A percentile compares a stretch with the other conserved stretches of the same genome.
phyloP scores from a whole-genome alignment of 92 coral and sea anemone species.

The Heteractis magnifica region DNA sequence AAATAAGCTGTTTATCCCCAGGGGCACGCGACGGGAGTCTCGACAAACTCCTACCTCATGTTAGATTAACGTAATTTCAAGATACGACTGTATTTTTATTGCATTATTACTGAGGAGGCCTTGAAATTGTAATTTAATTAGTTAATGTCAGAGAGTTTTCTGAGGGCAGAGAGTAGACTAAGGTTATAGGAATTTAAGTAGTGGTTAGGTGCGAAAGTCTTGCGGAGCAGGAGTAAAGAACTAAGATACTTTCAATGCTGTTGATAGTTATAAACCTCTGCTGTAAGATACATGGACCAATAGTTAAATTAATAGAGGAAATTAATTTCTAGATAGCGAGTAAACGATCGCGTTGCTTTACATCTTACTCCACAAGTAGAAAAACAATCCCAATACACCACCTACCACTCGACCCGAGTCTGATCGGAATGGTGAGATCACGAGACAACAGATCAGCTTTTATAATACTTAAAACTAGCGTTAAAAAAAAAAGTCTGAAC shows the following conservation, averaged over 20 bases:
- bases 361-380: too few relatives aligned
- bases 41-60: background rate
- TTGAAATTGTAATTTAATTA: background rate
- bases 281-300: too few relatives aligned
- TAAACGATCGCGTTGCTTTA: too few relatives aligned
- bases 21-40: conserved; percentile 1
- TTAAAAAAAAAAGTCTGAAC: too few relatives aligned
- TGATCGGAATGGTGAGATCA: background rate
- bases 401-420: background rate
- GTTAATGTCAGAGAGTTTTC: background rate
- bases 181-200: background rate
- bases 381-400: too few relatives aligned
- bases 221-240: too few relatives aligned
- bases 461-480: background rate
- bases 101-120: background rate
- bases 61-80: background rate
- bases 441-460: background rate
- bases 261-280: too few relatives aligned
- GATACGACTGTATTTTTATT: background rate
- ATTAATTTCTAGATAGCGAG: too few relatives aligned
- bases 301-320: too few relatives aligned
- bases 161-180: background rate
- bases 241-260: too few relatives aligned
- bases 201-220: too few relatives aligned
- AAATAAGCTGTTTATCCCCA: background rate